Evolutionary conservation across 2,113 vertebrate species (phyloP), one percentile per base, ranked within the genome.

Genomic region (Rhombomys opimus): DNA sequence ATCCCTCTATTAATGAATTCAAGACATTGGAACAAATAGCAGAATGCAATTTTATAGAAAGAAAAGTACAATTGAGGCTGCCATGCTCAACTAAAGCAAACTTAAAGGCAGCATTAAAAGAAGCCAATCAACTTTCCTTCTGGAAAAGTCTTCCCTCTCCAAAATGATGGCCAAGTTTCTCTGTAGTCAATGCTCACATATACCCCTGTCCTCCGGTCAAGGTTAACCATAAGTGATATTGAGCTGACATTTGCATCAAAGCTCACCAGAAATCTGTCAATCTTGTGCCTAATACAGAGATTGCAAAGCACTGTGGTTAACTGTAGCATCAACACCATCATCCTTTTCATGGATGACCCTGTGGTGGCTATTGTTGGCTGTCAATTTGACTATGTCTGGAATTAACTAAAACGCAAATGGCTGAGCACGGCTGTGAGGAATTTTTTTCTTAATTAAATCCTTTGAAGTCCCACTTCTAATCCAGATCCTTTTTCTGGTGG

Each of bases 251-350:
- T 72, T 85, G 73, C 46, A 32, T 35, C 15, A 52, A 23, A 52
- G 7, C 52, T 13, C 91, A 76, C n/a, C 8, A 72, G 87, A 94
- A 90, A 92, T 67, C 84, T 76, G 81, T 59, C 54, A 92, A 90
- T 12, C 52, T 54, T 61, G 27, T 4, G 27, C 12, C 72, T 92
- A 68, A 76, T n/a, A 76, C 68, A 68, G 17, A 68, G 68, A 76
- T 20, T 68, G 4, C 87, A 90, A 88, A 96, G 70, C 30, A 61
- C 11, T 35, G 9, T 84, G 89, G 73, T 76, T 86, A 89, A 86
- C 8, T 63, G 52, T 20, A 23, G 61, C 86, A 77, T 77, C 4
- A 17, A 73, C 20, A 23, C 68, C 54, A 46, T 77, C 52, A 80
- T 65, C 38, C 57, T 91, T 41, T n/a, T 14, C 78, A 91, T 38